These are phyloP conservation scores for Benthosema pterotum DNA, from an alignment of 2,797 vertebrate species.

Conservation along the genomic window DNA sequence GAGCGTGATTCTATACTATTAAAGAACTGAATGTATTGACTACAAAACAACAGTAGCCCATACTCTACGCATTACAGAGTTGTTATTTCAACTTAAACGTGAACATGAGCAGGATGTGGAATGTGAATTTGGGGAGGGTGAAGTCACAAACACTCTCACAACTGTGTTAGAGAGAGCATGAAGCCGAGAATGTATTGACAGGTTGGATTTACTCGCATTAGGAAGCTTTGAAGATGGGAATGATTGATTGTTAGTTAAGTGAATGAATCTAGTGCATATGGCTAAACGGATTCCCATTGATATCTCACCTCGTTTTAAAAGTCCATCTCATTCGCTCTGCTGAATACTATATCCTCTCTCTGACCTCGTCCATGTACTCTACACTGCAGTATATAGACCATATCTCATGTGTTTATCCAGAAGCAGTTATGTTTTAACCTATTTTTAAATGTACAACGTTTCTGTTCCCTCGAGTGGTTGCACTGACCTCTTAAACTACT, in stretches of 20 bases:
- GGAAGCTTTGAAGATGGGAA: constrained; percentile 47
- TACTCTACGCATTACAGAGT: constrained; percentile 11
- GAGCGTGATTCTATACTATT: not conserved
- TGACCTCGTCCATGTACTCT: constrained; percentile 27
- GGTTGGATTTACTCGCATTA: constrained; percentile 36
- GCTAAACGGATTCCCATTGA: constrained; percentile 62
- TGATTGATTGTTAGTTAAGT: constrained; percentile 52
- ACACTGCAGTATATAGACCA: constrained; percentile 1
- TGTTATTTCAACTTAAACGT: constrained; percentile 21
- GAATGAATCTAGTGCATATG: constrained; percentile 55
- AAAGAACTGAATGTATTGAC: constrained; percentile 2
- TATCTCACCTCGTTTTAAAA: constrained; percentile 48
- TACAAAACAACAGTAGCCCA: no score
- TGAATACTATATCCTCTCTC: constrained; percentile 21
- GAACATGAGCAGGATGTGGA: constrained; percentile 7
- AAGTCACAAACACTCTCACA: constrained; percentile 21
- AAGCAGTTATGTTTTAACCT: not conserved
- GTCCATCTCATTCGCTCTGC: constrained; percentile 43
- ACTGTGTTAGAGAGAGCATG: constrained; percentile 28
- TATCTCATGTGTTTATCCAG: constrained; percentile 19
- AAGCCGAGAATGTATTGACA: constrained; percentile 45
- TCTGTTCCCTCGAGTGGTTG: no score
- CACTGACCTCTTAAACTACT: not conserved
- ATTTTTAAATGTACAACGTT: not conserved
- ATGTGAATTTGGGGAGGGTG: constrained; percentile 16